Conservation (phyloP, 2,113 vertebrate species). For the Tauraco erythrolophus region DNA sequence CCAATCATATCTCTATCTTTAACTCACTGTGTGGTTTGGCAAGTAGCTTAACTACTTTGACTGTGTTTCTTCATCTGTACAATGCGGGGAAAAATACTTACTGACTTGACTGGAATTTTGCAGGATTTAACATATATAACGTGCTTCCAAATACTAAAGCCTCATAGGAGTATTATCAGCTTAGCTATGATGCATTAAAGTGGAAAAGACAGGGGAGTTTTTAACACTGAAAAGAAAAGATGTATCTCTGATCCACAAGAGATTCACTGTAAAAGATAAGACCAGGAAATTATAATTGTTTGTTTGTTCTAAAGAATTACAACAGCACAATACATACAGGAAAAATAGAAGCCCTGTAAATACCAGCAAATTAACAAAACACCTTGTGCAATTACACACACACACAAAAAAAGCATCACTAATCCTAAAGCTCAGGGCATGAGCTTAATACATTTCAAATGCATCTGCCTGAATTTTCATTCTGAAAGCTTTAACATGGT, state of each 20-base stretch:
- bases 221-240: not conserved
- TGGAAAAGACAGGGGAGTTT: not conserved
- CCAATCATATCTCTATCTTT: constrained; percentile 31
- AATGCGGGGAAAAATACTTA: constrained; percentile 58
- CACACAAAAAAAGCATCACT: not conserved
- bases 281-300: not conserved
- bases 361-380: not conserved
- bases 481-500: not conserved
- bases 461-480: not conserved
- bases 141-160: constrained; percentile 24
- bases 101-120: constrained; percentile 35
- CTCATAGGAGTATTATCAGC: not conserved
- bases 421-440: not conserved
- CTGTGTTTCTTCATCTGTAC: constrained; percentile 24
- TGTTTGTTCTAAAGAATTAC: not conserved
- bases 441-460: not conserved
- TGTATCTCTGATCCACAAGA: not conserved
- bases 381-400: not conserved
- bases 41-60: constrained; percentile 51
- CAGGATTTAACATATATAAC: constrained; percentile 6
- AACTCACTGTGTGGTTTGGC: constrained; percentile 61
- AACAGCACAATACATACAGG: not conserved
- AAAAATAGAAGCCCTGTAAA: not conserved
- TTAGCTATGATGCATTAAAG: not conserved
- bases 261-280: constrained; percentile 17